Conservation (phyloP, 2,888 invertebrate genomes). For the Formica aserva region DNA sequence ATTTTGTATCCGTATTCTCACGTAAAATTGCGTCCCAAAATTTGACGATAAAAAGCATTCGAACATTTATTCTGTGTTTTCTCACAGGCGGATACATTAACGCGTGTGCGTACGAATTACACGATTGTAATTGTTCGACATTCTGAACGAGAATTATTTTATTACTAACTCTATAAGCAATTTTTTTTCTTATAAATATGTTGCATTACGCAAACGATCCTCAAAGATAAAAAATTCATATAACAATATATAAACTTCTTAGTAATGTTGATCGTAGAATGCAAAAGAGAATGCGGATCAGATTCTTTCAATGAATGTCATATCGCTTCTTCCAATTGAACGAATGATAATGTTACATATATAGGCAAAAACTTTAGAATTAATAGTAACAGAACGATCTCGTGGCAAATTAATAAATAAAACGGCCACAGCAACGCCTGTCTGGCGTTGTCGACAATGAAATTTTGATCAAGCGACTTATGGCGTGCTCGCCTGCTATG, state of each 20-base stretch:
- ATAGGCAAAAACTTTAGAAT: slow-evolving; percentile 8
- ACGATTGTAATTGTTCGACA: background rate
- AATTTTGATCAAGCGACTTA: slow-evolving; percentile 67
- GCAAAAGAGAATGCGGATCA: background rate
- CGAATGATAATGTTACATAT: background rate
- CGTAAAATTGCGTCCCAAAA: background rate
- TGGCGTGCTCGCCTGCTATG: slow-evolving; percentile 39
- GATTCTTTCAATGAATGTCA: slow-evolving; percentile 1
- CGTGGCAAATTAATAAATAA: slow-evolving; percentile 57
- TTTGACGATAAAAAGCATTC: background rate
- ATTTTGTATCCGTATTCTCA: background rate
- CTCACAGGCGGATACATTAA: background rate
- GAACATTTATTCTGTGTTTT: background rate
- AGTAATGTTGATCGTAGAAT: background rate
- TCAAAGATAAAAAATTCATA: background rate
- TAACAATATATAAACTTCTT: background rate
- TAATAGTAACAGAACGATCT: slow-evolving; percentile 2
- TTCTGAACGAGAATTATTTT: background rate
- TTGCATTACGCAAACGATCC: background rate
- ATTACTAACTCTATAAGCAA: background rate
- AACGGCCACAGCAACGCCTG: background rate
- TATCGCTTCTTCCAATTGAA: slow-evolving; percentile 5
- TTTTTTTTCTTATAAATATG: background rate
- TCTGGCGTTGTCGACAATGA: slow-evolving; percentile 52
- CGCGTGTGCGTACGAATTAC: background rate